Evolutionary conservation across 2,113 vertebrate genomes (phyloP).

Genomic region (Terrapene triunguis): DNA sequence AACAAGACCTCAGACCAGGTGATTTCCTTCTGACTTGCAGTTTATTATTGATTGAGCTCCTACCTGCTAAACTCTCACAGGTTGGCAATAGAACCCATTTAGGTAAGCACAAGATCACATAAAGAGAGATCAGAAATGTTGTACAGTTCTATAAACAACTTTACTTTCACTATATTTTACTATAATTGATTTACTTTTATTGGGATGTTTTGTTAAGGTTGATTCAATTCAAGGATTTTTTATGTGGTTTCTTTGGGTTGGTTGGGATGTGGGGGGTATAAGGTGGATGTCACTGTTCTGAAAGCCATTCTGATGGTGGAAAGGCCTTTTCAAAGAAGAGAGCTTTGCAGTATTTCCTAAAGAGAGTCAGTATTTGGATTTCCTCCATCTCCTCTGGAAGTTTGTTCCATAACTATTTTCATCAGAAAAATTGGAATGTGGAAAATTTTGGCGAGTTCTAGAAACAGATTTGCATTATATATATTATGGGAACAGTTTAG

Average conservation of each 20-base stretch:
- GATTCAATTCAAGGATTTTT: neutral
- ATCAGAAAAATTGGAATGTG: too few relatives aligned
- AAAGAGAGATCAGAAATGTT: too few relatives aligned
- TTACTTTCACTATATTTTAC: too few relatives aligned
- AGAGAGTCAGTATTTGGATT: too few relatives aligned
- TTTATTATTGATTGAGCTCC: neutral
- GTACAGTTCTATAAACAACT: too few relatives aligned
- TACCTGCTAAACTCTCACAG: neutral
- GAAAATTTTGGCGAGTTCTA: too few relatives aligned
- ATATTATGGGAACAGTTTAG: too few relatives aligned
- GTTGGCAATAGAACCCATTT: neutral
- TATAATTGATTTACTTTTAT: too few relatives aligned
- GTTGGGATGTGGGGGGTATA: neutral
- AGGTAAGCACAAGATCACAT: too few relatives aligned
- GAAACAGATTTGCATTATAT: too few relatives aligned
- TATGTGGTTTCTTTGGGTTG: neutral
- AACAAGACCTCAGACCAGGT: neutral
- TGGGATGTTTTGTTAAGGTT: neutral
- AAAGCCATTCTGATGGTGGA: neutral
- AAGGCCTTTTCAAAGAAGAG: neutral
- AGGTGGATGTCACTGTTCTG: neutral
- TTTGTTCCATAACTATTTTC: too few relatives aligned
- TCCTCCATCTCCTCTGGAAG: too few relatives aligned
- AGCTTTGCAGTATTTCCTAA: neutral
- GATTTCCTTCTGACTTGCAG: neutral